Evolutionary conservation across 1,140 invertebrate species (phyloP), one percentile per base, ranked within the genome.

Genomic region (Metaphire vulgaris): DNA sequence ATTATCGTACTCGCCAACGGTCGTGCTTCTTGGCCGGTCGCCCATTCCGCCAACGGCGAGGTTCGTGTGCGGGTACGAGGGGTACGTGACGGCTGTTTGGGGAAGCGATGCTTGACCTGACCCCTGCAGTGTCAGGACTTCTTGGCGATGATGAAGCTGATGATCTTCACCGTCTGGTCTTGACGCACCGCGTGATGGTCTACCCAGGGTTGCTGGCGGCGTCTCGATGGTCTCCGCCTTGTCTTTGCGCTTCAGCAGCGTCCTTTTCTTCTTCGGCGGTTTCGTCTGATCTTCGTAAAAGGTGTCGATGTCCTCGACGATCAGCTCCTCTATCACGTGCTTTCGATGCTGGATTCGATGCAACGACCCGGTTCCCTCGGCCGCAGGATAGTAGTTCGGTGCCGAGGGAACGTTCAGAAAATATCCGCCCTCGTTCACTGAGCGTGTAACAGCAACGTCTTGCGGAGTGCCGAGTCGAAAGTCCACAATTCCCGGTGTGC

Each of bases 281-380:
- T 21, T 56, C 21, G 41, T 56, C 41, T 56, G 41, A 21, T 56
- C 34, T 28, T 73, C 72, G 72, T 73, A 73, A 34, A 73, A 73
- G 28, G 28, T 73, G 12, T 73, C 72, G 26, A 29, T 26, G 26
- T 73, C 72, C 34, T 73, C 72, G 28, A 73, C 34, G n/a, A 73
- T 41, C 2, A 56, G 32, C 41, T 73, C 72, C 33, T 73, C 72
- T 1, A 73, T 34, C 0, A 33, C 33, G 33, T 73, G 72, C 28
- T 26, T 0, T 26, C 34, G 32, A 15, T 73, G 72, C 34, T 73
- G 32, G n/a, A 41, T 29, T 30, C 34, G 72, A 33, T 34, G 72
- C 28, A 73, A 34, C 1, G 72, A 73, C 2, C 67, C 67, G 67
- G n/a, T 28, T 2, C 33, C 33, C 56, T 73, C 72, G 31, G 72